These are phyloP conservation scores for Tautogolabrus adspersus DNA, from an alignment of 2,113 vertebrate species.

Conservation along the genomic window DNA sequence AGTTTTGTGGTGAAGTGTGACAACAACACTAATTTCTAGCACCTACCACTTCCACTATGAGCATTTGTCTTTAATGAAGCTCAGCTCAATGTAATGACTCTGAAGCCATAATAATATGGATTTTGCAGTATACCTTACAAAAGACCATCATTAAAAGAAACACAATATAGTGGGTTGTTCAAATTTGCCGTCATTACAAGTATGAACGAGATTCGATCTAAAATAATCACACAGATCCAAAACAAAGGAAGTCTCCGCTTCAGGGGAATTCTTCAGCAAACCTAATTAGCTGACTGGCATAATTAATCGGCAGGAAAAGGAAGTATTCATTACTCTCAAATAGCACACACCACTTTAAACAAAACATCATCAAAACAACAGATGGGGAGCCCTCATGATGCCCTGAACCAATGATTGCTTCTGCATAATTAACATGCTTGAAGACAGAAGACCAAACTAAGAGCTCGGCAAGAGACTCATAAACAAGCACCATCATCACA, in stretches of 20 bases:
- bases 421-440: neutral
- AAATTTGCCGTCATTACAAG: neutral
- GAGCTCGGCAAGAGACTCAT: neutral
- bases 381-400: neutral
- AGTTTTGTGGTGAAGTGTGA: no score
- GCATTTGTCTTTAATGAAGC: neutral
- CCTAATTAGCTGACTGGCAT: neutral
- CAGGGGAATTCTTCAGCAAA: neutral
- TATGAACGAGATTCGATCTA: neutral
- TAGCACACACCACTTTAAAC: slow-evolving; percentile 31
- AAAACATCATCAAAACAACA: slow-evolving; percentile 33
- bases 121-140: neutral
- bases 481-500: no score
- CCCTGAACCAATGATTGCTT: neutral
- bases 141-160: neutral
- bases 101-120: neutral
- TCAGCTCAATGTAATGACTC: neutral
- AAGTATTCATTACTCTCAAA: slow-evolving; percentile 12
- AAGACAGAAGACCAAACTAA: neutral
- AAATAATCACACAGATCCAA: neutral
- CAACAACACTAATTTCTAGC: neutral
- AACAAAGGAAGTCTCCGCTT: neutral
- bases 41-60: neutral
- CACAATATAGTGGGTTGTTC: neutral
- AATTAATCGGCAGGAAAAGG: slow-evolving; percentile 14